A percentile compares a stretch with the other conserved stretches of the same genome.
Evolutionary conservation across 2,113 vertebrate genomes (phyloP).

Genomic region (Sterrhoptilus dennistouni): DNA sequence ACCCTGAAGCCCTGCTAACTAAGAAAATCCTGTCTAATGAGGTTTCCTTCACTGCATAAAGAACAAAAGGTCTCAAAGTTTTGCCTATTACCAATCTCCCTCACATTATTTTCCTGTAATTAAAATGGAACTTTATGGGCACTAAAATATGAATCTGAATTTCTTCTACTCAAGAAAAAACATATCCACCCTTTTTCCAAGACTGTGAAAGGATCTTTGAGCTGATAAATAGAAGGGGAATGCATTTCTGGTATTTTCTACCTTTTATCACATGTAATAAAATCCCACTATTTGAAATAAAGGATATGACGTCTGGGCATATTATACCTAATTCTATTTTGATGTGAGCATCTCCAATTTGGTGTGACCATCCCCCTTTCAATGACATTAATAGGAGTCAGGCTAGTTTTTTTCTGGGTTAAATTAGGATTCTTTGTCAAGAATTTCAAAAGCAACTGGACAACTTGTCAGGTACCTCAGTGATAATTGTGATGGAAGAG

Average conservation of each 20-base stretch:
- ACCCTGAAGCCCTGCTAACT: constrained; percentile 78
- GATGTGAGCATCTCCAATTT: neutral
- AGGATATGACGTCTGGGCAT: neutral
- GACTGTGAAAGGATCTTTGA: neutral
- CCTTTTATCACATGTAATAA: neutral
- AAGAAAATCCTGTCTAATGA: constrained; percentile 84
- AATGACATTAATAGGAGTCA: neutral
- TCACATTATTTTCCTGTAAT: constrained; percentile 78
- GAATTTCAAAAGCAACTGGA: neutral
- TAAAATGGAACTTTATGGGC: constrained; percentile 76
- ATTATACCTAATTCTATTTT: neutral
- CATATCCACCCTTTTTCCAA: neutral
- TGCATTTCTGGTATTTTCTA: neutral
- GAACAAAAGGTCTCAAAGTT: constrained; percentile 83
- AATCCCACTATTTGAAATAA: neutral
- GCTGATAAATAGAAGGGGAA: neutral
- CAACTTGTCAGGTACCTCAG: neutral
- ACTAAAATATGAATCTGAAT: constrained; percentile 61
- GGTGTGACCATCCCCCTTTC: neutral
- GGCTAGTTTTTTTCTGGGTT: neutral
- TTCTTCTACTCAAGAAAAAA: constrained; percentile 34
- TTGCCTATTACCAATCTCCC: constrained; percentile 72
- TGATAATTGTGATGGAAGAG: constrained; percentile 10
- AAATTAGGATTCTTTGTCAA: constrained; percentile 26
- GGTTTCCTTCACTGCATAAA: constrained; percentile 78